Percentiles rank a stretch among this genome's conserved stretches.
Conservation (phyloP, 2,888 invertebrate genomes). For the Cactoblastis cactorum region DNA sequence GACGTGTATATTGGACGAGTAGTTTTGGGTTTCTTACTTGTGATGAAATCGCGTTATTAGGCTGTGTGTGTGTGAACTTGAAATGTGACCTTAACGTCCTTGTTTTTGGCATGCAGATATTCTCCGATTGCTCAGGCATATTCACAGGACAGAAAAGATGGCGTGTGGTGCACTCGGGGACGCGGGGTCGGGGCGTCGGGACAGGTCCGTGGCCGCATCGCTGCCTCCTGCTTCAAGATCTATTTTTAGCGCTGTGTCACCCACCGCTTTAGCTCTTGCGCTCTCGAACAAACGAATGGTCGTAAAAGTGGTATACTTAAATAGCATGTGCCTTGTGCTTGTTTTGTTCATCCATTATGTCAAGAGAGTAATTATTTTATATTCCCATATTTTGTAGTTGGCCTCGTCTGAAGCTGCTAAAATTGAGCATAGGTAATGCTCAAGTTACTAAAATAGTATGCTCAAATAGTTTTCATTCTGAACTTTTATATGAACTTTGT, state of each 20-base stretch:
- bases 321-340: conserved; percentile 10
- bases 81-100: background rate
- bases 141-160: conserved; percentile 48
- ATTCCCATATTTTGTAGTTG: background rate
- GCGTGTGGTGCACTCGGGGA: conserved; percentile 46
- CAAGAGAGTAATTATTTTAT: conserved; percentile 1
- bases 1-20: conserved; percentile 16
- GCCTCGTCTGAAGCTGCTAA: background rate
- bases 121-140: background rate
- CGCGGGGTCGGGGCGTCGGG: conserved; percentile 45
- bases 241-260: conserved; percentile 78
- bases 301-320: conserved; percentile 29
- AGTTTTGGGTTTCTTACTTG: conserved; percentile 6
- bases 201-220: conserved; percentile 46
- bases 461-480: background rate
- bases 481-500: background rate
- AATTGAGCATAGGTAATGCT: too few species aligned
- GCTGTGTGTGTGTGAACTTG: background rate
- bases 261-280: conserved; percentile 51
- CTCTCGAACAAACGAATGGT: conserved; percentile 35
- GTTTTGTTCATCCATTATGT: conserved; percentile 12
- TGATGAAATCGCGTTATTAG: background rate
- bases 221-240: conserved; percentile 51
- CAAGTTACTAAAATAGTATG: too few species aligned
- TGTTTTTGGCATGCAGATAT: conserved; percentile 1